Evolutionary conservation across 2,888 invertebrate genomes (phyloP).

Genomic region (Boloria selene): DNA sequence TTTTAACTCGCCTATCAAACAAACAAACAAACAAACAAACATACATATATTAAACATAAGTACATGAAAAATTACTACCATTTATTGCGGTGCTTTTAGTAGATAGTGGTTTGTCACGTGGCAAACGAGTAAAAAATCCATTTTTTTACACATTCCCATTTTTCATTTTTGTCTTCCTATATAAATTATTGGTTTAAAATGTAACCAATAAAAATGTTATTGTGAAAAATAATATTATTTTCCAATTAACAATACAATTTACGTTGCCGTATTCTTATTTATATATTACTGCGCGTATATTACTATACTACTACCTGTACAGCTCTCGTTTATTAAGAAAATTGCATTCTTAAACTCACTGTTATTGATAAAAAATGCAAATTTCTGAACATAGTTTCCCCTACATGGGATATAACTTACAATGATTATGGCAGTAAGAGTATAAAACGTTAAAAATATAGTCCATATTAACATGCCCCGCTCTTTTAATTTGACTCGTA

Average conservation of each 20-base stretch:
- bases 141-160: too few relatives aligned
- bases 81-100: too few relatives aligned
- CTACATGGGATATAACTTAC: slow-evolving; percentile 57
- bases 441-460: slow-evolving; percentile 68
- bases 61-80: too few relatives aligned
- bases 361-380: slow-evolving; percentile 31
- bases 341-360: slow-evolving; percentile 20
- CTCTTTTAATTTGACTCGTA: slow-evolving; percentile 60
- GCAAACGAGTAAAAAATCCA: too few relatives aligned
- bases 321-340: slow-evolving; percentile 31
- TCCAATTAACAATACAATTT: slow-evolving; percentile 6
- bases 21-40: not conserved
- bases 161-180: too few relatives aligned
- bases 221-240: slow-evolving; percentile 5
- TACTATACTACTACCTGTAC: slow-evolving; percentile 19
- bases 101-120: too few relatives aligned
- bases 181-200: too few relatives aligned
- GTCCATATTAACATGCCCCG: slow-evolving; percentile 38
- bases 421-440: slow-evolving; percentile 65
- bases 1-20: too few relatives aligned
- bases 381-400: slow-evolving; percentile 38
- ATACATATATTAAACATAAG: not conserved
- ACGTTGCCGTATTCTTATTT: slow-evolving; percentile 16
- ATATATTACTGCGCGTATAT: not conserved
- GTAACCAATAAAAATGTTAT: not conserved